Evolutionary conservation across 2,797 vertebrate species (phyloP).

Genomic region (Sciaenops ocellatus): DNA sequence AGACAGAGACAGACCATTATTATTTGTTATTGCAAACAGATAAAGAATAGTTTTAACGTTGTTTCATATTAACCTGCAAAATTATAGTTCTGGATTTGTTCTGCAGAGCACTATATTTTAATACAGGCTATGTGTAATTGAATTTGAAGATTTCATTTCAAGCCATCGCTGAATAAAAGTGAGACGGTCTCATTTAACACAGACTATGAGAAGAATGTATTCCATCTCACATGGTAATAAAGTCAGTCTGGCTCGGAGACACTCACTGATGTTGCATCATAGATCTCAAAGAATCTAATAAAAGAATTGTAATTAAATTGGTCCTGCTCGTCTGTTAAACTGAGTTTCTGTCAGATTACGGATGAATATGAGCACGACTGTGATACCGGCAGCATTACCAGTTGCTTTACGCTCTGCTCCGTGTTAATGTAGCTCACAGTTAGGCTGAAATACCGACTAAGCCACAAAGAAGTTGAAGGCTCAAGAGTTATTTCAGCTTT

Average conservation of each 20-base stretch:
- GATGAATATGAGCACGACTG: too few species aligned
- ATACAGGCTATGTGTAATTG: slow-evolving; percentile 24
- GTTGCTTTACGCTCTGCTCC: not conserved
- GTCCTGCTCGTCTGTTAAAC: slow-evolving; percentile 41
- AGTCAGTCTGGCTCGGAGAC: slow-evolving; percentile 25
- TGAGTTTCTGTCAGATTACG: slow-evolving; percentile 17
- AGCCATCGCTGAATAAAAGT: slow-evolving; percentile 19
- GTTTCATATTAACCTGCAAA: slow-evolving; percentile 31
- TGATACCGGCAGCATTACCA: too few species aligned
- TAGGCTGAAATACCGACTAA: slow-evolving; percentile 14
- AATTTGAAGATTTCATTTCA: slow-evolving; percentile 31
- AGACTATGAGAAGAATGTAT: slow-evolving; percentile 26
- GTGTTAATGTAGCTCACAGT: slow-evolving; percentile 16
- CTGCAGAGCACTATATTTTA: slow-evolving; percentile 23
- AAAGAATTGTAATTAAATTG: slow-evolving; percentile 36
- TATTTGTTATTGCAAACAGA: slow-evolving; percentile 63
- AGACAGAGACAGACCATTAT: slow-evolving; percentile 32
- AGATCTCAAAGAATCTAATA: slow-evolving; percentile 42
- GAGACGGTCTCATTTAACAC: slow-evolving; percentile 25
- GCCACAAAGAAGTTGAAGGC: slow-evolving; percentile 20
- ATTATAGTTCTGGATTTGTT: slow-evolving; percentile 37
- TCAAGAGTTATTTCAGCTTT: slow-evolving; percentile 27
- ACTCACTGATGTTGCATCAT: slow-evolving; percentile 18
- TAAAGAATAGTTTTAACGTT: slow-evolving; percentile 23
- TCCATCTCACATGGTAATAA: slow-evolving; percentile 34